Conservation (phyloP, 2,797 vertebrate genomes). For the Onychomys arenicola region DNA sequence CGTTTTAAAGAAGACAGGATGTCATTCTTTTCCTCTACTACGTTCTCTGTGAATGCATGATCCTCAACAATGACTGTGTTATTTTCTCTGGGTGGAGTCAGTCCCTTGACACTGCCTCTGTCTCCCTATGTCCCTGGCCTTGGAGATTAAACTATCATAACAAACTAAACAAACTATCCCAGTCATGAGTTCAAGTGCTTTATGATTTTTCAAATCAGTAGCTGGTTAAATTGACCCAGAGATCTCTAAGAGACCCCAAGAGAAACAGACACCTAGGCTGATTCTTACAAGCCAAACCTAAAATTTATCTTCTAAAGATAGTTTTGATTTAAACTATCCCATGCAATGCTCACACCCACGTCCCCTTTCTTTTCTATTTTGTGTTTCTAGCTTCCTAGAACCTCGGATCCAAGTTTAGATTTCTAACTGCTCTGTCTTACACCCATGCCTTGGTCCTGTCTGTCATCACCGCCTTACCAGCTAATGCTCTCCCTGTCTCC, state of each 20-base stretch:
- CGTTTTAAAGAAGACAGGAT: not conserved
- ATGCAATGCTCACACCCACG: not conserved
- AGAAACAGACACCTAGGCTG: not conserved
- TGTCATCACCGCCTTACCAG: not conserved
- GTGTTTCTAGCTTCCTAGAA: not conserved
- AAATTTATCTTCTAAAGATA: not conserved
- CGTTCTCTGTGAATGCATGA: not conserved
- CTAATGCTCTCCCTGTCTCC: not conserved
- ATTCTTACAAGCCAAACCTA: not conserved
- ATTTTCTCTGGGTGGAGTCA: not conserved
- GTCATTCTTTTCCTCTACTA: not conserved
- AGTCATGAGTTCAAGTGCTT: not conserved
- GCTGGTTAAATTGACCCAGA: not conserved
- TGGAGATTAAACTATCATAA: not conserved
- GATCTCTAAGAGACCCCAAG: not conserved
- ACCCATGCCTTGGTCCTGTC: not conserved
- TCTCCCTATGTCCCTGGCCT: not conserved
- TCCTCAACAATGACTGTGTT: not conserved
- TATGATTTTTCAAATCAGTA: not conserved
- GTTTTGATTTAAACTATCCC: not conserved
- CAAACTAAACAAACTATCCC: not conserved
- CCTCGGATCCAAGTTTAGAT: not conserved
- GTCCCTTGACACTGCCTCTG: not conserved
- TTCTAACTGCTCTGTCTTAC: not conserved
- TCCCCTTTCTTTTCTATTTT: not conserved